phyloP scores from a whole-genome alignment of 2,113 vertebrate species.

The Leuciscus idus region DNA sequence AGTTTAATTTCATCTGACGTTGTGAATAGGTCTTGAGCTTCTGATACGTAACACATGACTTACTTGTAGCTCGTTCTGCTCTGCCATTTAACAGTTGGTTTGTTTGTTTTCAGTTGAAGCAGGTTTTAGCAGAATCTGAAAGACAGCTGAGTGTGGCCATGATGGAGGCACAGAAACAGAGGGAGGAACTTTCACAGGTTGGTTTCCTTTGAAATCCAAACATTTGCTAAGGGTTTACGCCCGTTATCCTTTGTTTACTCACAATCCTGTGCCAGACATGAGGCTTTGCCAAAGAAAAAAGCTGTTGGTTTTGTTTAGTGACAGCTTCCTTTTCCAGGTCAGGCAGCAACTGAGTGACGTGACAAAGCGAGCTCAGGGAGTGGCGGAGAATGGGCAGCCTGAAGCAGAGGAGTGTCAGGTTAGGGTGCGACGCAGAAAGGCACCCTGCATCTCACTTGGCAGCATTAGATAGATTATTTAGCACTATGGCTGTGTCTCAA shows the following conservation, averaged over 20 bases:
- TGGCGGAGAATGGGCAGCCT: conserved; percentile 73
- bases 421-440: conserved; percentile 70
- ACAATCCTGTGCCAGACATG: not conserved
- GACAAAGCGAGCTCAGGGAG: conserved; percentile 76
- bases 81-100: not conserved
- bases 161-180: conserved; percentile 85
- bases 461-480: conserved; percentile 59
- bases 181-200: conserved; percentile 87
- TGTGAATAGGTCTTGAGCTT: not conserved
- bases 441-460: conserved; percentile 64
- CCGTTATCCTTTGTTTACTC: not conserved
- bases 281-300: conserved; percentile 14
- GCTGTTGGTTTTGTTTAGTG: conserved; percentile 53
- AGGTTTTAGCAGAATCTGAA: conserved; percentile 83
- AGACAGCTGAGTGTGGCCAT: conserved; percentile 82
- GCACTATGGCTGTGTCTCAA: not conserved
- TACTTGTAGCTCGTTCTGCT: not conserved
- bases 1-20: not conserved
- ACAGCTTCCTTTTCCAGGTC: conserved; percentile 80
- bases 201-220: conserved; percentile 19
- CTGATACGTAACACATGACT: too few relatives aligned
- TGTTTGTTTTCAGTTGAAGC: conserved; percentile 77
- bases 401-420: conserved; percentile 74
- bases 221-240: not conserved
- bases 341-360: conserved; percentile 85